Conservation (phyloP, 2,797 vertebrate genomes). For the Amblyopsis hoosieri region DNA sequence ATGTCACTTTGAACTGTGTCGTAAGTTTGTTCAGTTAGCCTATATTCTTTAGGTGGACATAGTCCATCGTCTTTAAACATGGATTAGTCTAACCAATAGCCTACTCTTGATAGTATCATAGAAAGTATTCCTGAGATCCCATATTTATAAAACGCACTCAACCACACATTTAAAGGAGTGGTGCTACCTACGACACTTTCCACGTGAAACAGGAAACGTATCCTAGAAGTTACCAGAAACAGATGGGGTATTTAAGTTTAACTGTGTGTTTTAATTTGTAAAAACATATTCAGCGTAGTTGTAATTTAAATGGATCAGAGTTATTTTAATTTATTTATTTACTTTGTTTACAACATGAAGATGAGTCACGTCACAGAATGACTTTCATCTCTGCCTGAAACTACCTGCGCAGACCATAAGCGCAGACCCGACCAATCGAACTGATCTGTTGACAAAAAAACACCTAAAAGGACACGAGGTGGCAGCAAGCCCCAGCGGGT, state of each 20-base stretch:
- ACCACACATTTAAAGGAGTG: background rate
- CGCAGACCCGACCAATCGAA: conserved; percentile 69
- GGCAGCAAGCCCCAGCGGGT: conserved; percentile 39
- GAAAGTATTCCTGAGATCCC: no score
- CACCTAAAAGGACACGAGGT: conserved; percentile 47
- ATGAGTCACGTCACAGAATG: background rate
- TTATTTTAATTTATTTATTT: background rate
- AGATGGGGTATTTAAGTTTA: background rate
- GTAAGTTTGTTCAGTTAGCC: no score
- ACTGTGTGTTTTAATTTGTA: background rate
- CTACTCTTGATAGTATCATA: no score
- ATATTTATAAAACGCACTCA: no score
- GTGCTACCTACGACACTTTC: conserved; percentile 28
- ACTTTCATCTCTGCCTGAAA: conserved; percentile 18
- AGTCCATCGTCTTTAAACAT: no score
- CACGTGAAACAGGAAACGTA: conserved; percentile 34
- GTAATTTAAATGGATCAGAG: background rate
- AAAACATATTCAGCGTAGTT: background rate
- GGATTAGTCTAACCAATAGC: no score
- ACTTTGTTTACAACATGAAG: conserved; percentile 44
- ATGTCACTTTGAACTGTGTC: background rate
- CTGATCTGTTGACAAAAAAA: conserved; percentile 24
- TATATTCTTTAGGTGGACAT: no score
- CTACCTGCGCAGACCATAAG: conserved; percentile 60
- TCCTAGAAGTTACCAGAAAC: conserved; percentile 11